Conservation (phyloP, 35 echinoderm and acorn worm species). For the Ptychodera flava region DNA sequence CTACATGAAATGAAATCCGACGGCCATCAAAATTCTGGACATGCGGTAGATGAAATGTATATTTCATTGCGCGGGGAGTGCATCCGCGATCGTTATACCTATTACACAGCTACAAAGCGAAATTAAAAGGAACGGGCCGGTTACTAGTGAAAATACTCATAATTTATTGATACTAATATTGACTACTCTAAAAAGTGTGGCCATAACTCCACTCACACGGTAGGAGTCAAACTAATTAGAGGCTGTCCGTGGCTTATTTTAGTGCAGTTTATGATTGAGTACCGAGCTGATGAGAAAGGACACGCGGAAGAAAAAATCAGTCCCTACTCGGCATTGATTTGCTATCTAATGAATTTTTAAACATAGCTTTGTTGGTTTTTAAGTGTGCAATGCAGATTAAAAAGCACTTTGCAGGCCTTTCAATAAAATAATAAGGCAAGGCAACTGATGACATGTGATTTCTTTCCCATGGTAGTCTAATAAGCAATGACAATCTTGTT, state of each 20-base stretch:
- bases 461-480: neutral
- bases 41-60: too few species aligned
- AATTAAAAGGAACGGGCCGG: too few species aligned
- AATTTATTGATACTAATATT: neutral
- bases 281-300: neutral
- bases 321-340: neutral
- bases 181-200: neutral
- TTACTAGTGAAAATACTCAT: neutral
- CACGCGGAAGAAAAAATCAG: neutral
- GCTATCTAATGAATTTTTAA: neutral
- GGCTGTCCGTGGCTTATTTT: neutral
- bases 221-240: neutral
- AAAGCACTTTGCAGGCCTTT: neutral
- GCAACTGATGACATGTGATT: neutral
- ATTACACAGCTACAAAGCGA: too few species aligned
- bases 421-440: neutral
- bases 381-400: neutral
- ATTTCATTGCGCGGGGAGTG: too few species aligned
- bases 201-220: neutral
- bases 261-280: neutral
- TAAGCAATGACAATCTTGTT: neutral
- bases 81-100: too few species aligned
- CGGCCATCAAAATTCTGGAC: too few species aligned
- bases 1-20: too few species aligned
- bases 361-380: neutral